Conservation (phyloP, 2,888 invertebrate species). For the Metallyticus violacea region DNA sequence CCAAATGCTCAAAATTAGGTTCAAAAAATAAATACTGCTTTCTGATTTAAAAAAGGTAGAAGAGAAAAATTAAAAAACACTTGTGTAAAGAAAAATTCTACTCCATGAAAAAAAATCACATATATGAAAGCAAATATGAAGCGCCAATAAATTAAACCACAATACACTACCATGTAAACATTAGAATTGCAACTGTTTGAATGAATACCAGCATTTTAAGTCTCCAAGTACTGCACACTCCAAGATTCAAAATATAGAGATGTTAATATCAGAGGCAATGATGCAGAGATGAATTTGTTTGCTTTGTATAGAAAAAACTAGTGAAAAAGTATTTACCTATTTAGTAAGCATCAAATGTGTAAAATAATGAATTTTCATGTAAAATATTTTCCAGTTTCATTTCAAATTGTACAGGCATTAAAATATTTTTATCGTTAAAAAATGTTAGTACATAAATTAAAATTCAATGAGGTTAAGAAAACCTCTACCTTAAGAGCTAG, state of each 20-base stretch:
- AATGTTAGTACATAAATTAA: conserved; percentile 29
- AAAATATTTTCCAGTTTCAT: neutral
- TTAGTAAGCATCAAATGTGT: neutral
- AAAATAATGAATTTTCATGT: neutral
- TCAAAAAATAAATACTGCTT: neutral
- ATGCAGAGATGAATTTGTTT: neutral
- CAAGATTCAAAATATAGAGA: neutral
- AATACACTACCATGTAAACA: neutral
- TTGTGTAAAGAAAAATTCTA: neutral
- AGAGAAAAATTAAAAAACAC: neutral
- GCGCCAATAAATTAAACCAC: neutral
- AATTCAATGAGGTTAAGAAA: conserved; percentile 22
- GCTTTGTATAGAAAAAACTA: neutral
- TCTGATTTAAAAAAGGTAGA: neutral
- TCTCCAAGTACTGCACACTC: conserved; percentile 9
- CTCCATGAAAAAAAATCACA: neutral
- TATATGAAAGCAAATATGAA: neutral
- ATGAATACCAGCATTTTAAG: neutral
- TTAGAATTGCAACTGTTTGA: neutral
- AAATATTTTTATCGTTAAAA: conserved; percentile 26
- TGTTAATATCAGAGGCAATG: neutral
- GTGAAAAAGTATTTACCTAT: neutral
- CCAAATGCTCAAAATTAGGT: neutral
- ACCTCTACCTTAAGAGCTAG: conserved; percentile 30
- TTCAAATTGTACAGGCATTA: conserved; percentile 21